Conservation (phyloP, 1,140 invertebrate species). For the Drosophila persimilis region DNA sequence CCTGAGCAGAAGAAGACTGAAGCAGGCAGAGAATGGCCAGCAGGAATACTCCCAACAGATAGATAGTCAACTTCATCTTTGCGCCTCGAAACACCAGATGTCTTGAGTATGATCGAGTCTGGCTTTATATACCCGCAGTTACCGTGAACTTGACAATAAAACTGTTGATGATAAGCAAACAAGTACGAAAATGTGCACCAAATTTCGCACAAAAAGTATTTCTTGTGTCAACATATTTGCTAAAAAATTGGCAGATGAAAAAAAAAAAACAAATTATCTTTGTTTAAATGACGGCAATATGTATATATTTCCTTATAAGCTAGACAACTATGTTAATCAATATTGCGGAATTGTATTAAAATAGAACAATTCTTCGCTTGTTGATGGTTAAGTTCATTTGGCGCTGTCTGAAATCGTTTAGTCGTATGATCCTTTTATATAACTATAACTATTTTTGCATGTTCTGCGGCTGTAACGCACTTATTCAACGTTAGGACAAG, state of each 20-base stretch:
- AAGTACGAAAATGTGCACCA: conserved; percentile 25
- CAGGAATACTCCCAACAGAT: conserved; percentile 33
- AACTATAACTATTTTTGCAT: conserved; percentile 24
- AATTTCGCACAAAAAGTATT: conserved; percentile 11
- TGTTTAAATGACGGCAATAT: conserved; percentile 33
- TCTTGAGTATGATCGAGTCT: neutral
- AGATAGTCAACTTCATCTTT: conserved; percentile 36
- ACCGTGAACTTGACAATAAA: neutral
- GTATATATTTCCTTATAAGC: conserved; percentile 41
- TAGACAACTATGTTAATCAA: conserved; percentile 42
- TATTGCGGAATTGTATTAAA: conserved; percentile 56
- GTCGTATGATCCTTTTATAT: conserved; percentile 43
- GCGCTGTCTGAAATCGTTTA: conserved; percentile 70
- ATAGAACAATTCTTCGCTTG: conserved; percentile 66
- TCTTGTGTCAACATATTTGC: conserved; percentile 5
- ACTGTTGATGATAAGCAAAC: conserved; percentile 16
- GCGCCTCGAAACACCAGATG: neutral
- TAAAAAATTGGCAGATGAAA: neutral
- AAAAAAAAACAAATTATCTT: conserved; percentile 27
- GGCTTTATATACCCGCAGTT: conserved; percentile 19
- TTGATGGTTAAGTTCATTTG: conserved; percentile 73
- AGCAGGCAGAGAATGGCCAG: conserved; percentile 20
- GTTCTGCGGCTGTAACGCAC: conserved; percentile 20
- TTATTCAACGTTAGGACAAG: conserved; percentile 18
- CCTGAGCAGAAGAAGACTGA: conserved; percentile 13